These are phyloP conservation scores for Colistium nudipinnis DNA, from an alignment of 2,113 vertebrate species.

Conservation along the genomic window DNA sequence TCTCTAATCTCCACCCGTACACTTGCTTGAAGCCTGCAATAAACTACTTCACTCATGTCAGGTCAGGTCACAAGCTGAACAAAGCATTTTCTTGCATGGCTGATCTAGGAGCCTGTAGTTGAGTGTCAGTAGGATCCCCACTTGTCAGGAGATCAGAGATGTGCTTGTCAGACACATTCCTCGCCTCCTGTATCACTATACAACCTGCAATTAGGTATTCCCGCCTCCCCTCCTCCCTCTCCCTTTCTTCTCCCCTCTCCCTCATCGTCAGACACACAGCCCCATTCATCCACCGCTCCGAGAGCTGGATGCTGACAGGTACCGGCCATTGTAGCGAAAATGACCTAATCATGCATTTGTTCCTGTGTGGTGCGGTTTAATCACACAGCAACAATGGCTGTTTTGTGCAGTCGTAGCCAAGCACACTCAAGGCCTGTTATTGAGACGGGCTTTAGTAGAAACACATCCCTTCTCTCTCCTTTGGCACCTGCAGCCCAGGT, in stretches of 20 bases:
- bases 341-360: constrained; percentile 54
- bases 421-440: constrained; percentile 18
- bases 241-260: constrained; percentile 30
- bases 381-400: constrained; percentile 62
- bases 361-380: constrained; percentile 43
- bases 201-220: constrained; percentile 71
- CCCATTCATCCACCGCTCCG: constrained; percentile 54
- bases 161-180: constrained; percentile 68
- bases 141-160: constrained; percentile 53
- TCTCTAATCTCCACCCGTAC: neutral
- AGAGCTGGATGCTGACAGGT: constrained; percentile 44
- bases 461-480: constrained; percentile 23
- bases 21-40: constrained; percentile 22
- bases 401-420: constrained; percentile 52
- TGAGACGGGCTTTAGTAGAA: constrained; percentile 29
- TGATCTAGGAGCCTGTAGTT: constrained; percentile 29
- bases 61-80: constrained; percentile 32
- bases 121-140: constrained; percentile 37
- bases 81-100: constrained; percentile 1
- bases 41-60: constrained; percentile 27
- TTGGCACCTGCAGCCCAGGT: constrained; percentile 41
- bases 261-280: constrained; percentile 52
- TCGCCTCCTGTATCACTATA: constrained; percentile 63
- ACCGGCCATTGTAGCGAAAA: constrained; percentile 26
- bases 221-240: constrained; percentile 45